Conservation (phyloP, 2,888 invertebrate species). For the Pterostichus niger region DNA sequence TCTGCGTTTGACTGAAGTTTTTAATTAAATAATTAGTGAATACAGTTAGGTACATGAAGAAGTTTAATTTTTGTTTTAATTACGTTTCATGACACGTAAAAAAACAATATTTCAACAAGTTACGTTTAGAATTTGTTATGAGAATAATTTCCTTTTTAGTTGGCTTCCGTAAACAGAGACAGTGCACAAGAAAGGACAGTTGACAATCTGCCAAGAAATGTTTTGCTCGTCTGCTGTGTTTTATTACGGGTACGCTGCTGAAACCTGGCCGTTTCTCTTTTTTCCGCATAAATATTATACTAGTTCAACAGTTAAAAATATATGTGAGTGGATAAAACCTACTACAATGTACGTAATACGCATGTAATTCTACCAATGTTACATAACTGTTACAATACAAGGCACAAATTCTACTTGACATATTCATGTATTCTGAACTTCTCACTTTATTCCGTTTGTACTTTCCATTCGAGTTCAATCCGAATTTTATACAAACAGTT, state of each 20-base stretch:
- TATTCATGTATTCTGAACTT: no score
- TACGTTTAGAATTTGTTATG: constrained; percentile 61
- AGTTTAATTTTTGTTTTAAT: constrained; percentile 54
- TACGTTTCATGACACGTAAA: constrained; percentile 56
- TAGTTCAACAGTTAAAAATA: constrained; percentile 49
- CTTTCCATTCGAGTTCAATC: no score
- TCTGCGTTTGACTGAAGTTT: constrained; percentile 21
- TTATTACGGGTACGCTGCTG: constrained; percentile 31
- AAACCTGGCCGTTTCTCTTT: constrained; percentile 47
- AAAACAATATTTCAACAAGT: constrained; percentile 63
- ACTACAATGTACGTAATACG: constrained; percentile 29
- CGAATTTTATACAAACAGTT: no score
- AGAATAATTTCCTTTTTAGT: constrained; percentile 64
- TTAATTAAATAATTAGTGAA: constrained; percentile 50
- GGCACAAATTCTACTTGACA: neutral
- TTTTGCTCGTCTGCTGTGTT: constrained; percentile 60
- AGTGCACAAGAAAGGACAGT: constrained; percentile 59
- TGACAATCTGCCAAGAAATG: constrained; percentile 64
- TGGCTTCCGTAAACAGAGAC: constrained; percentile 56
- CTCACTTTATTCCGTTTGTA: no score
- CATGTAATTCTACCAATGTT: constrained; percentile 14
- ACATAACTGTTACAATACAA: neutral
- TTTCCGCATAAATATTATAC: constrained; percentile 50
- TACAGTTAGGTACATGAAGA: constrained; percentile 30
- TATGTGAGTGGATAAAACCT: constrained; percentile 19